These are phyloP conservation scores for Adelognathus sp. DNA, from an alignment of 2,888 invertebrate species.

Conservation along the genomic window DNA sequence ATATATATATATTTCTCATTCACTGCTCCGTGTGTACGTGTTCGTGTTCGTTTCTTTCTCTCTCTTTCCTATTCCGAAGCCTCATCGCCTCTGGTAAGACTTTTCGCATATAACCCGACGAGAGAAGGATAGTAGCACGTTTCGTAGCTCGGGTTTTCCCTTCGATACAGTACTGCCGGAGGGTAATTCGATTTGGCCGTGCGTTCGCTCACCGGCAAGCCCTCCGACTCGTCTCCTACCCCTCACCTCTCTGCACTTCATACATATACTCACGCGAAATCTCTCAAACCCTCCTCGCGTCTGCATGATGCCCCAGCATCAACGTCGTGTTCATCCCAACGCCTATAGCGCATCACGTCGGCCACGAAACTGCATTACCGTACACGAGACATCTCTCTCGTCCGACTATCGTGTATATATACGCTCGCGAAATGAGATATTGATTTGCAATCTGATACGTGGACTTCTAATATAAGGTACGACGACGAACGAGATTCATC, in stretches of 20 bases:
- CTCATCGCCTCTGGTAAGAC: constrained; percentile 62
- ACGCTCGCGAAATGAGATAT: constrained; percentile 77
- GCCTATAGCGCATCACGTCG: constrained; percentile 57
- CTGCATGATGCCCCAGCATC: constrained; percentile 40
- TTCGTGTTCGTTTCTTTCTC: constrained; percentile 12
- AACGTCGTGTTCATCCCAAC: constrained; percentile 41
- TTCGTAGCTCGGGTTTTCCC: constrained; percentile 54
- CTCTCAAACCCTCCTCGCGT: constrained; percentile 27
- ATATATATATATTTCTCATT: constrained; percentile 27
- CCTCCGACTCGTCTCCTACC: constrained; percentile 39
- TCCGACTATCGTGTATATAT: constrained; percentile 72
- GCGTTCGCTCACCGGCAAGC: constrained; percentile 68
- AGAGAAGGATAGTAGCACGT: constrained; percentile 43
- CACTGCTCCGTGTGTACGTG: constrained; percentile 24
- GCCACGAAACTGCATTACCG: constrained; percentile 74
- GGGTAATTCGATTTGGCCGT: constrained; percentile 74
- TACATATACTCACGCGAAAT: constrained; percentile 30
- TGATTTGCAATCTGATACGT: constrained; percentile 76
- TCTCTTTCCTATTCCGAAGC: constrained; percentile 19
- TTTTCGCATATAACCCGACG: constrained; percentile 60
- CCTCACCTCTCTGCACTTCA: constrained; percentile 16
- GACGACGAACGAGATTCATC: constrained; percentile 12
- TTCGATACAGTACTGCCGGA: constrained; percentile 67
- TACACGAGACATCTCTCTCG: constrained; percentile 73
- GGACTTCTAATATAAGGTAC: constrained; percentile 44